Percentiles rank a stretch among this genome's conserved stretches.
These are phyloP conservation scores for Temnothorax unifasciatus DNA, from an alignment of 2,888 invertebrate genomes.

Conservation along the genomic window DNA sequence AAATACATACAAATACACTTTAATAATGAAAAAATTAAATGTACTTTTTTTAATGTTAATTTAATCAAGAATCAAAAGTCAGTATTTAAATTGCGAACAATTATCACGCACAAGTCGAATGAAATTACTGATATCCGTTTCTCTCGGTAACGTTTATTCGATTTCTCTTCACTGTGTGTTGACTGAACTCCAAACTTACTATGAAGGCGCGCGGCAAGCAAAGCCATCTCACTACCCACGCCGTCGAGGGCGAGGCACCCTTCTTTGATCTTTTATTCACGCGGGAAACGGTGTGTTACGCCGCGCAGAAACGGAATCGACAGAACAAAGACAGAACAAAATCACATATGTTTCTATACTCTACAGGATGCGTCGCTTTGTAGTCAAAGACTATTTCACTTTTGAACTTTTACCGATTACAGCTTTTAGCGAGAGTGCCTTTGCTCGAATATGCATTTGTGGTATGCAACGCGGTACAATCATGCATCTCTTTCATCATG, in stretches of 20 bases:
- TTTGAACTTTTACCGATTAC: conserved; percentile 16
- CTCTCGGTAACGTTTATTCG: neutral
- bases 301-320: neutral
- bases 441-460: neutral
- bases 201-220: neutral
- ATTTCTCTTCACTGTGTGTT: neutral
- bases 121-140: neutral
- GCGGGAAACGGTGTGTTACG: neutral
- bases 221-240: neutral
- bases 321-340: neutral
- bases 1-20: neutral
- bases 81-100: neutral
- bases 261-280: conserved; percentile 74
- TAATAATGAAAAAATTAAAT: neutral
- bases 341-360: conserved; percentile 8
- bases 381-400: neutral
- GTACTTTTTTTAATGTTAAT: neutral
- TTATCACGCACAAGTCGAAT: neutral
- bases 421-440: neutral
- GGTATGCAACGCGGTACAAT: neutral
- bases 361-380: neutral
- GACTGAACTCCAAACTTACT: neutral
- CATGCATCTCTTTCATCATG: conserved; percentile 24
- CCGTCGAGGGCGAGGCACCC: neutral
- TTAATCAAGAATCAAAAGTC: neutral